Evolutionary conservation across 1,140 invertebrate species (phyloP).

Genomic region (Drosophila suzukii): DNA sequence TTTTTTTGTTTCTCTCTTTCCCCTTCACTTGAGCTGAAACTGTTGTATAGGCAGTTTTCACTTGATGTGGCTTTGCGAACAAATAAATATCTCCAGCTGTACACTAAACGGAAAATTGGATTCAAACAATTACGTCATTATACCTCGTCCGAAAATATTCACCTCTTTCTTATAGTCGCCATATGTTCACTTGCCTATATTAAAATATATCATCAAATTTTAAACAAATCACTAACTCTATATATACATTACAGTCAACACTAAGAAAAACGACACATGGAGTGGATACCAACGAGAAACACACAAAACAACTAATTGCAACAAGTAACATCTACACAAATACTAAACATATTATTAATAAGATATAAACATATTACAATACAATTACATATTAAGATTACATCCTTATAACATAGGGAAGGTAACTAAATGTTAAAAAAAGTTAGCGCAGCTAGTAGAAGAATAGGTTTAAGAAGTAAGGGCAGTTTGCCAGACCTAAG

Average conservation of each 20-base stretch:
- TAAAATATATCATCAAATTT: too few species aligned
- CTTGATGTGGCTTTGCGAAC: background rate
- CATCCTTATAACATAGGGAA: background rate
- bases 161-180: too few species aligned
- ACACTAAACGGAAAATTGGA: too few species aligned
- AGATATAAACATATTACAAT: background rate
- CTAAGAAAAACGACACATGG: slow-evolving; percentile 5
- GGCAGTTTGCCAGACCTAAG: background rate
- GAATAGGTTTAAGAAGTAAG: background rate
- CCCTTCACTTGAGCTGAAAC: background rate
- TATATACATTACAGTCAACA: slow-evolving; percentile 7
- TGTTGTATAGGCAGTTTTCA: background rate
- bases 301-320: background rate
- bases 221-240: slow-evolving; percentile 3
- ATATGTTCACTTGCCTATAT: too few species aligned
- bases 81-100: slow-evolving; percentile 4
- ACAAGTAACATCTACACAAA: slow-evolving; percentile 13
- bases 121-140: too few species aligned
- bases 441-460: slow-evolving; percentile 10
- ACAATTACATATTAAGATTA: too few species aligned
- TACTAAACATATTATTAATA: slow-evolving; percentile 6
- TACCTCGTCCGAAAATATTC: too few species aligned
- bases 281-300: slow-evolving; percentile 5
- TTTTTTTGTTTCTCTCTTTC: too few species aligned
- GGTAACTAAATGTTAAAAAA: slow-evolving; percentile 8